A percentile compares a stretch with the other conserved stretches of the same genome.
phyloP scores from a whole-genome alignment of 2,888 invertebrate genomes.

The Tiphia femorata region DNA sequence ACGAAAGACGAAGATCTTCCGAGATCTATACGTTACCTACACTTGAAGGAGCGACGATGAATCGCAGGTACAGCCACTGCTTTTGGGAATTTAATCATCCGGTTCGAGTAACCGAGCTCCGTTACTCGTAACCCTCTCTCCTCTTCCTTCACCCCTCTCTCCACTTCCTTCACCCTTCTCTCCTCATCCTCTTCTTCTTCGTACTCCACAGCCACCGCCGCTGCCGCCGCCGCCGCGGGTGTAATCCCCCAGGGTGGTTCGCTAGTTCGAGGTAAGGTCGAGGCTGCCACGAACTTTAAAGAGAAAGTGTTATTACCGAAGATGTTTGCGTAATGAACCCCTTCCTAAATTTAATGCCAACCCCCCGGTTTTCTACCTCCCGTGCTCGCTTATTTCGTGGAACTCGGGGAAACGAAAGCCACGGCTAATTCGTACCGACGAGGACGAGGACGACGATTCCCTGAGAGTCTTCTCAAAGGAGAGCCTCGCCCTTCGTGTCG shows the following conservation, averaged over 20 bases:
- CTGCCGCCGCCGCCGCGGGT: background rate
- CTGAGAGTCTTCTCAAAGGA: no score
- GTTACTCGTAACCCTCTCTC: slow-evolving; percentile 2
- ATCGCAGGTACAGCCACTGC: slow-evolving; percentile 40
- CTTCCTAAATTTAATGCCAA: no score
- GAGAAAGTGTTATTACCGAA: slow-evolving; percentile 11
- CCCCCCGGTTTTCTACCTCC: no score
- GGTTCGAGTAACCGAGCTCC: slow-evolving; percentile 44
- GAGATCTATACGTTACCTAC: slow-evolving; percentile 26
- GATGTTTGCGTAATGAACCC: no score
- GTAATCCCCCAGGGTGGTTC: no score
- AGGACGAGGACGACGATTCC: no score
- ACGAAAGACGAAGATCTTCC: slow-evolving; percentile 24
- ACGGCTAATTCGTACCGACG: no score
- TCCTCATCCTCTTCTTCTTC: slow-evolving; percentile 16
- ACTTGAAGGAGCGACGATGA: slow-evolving; percentile 36
- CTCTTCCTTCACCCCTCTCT: no score
- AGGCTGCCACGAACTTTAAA: slow-evolving; percentile 9
- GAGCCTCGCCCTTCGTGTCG: no score
- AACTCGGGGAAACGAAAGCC: no score
- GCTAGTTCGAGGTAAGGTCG: slow-evolving; percentile 16
- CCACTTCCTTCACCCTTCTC: slow-evolving; percentile 21
- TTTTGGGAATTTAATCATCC: slow-evolving; percentile 56
- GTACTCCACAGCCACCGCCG: background rate
- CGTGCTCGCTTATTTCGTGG: no score